Evolutionary conservation across 2,888 invertebrate species (phyloP), one percentile per base, ranked within the genome.

Genomic region (Drosophila quinaria): DNA sequence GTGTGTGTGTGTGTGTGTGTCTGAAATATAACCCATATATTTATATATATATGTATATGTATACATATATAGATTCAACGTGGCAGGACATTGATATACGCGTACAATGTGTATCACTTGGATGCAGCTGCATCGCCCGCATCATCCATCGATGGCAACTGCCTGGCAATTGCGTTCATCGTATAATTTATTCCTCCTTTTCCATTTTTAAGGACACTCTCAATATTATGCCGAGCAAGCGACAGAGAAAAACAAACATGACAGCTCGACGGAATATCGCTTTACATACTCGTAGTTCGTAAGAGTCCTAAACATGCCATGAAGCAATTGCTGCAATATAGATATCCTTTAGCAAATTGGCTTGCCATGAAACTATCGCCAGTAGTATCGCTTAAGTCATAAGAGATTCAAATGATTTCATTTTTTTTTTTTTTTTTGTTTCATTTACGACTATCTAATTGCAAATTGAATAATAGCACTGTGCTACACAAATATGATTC

Each of bases 61-160:
- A 5, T 8, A 37, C n/a, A 13, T 13, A 13, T 9, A 17, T 41
- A 17, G 71, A 60, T 74, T 62, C 59, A 56, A 62, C 51, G 54
- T 61, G 73, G 56, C 76, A 75, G 66, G 59, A 47, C 69, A 74
- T 61, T 73, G 76, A 78, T 76, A 73, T 62, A 69, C 54, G 51
- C 59, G 47, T 31, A 50, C 41, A 56, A 52, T 47, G 55, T 55
- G 63, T 56, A 66, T 72, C 72, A 56, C 51, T 77, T 58, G 49
- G 60, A 25, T 51, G 35, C 44, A 47, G 66, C 54, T 66, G 55
- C 63, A 66, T 72, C 51, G 29, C 37, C 67, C 50, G 64, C 54
- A 49, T 62, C 60, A 75, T 61, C 58, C 75, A 70, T 77, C 63
- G 66, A 71, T 66, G 49, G 51, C 35, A 51, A 46, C 39, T 52